These are phyloP conservation scores for Megalopta genalis DNA, from an alignment of 1,140 invertebrate genomes.

Conservation along the genomic window DNA sequence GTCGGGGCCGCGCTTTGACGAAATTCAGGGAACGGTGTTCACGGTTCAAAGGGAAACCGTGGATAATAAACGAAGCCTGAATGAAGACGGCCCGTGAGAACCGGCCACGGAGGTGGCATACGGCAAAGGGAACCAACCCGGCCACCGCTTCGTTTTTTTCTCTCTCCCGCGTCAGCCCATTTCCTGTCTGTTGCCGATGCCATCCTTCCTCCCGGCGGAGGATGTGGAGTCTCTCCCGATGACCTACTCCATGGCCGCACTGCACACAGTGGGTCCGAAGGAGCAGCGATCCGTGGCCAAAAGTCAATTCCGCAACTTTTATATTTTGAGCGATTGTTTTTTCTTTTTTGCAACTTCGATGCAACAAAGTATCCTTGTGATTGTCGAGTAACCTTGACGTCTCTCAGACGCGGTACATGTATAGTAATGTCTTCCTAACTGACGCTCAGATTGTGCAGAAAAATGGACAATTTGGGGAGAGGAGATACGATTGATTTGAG, in stretches of 20 bases:
- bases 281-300: too few species aligned
- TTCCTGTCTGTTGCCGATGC: slow-evolving; percentile 52
- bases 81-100: slow-evolving; percentile 32
- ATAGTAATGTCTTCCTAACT: too few species aligned
- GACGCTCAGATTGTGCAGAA: too few species aligned
- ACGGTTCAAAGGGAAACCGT: slow-evolving; percentile 31
- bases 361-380: too few species aligned
- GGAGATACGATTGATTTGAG: too few species aligned
- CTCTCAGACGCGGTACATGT: too few species aligned
- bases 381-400: too few species aligned
- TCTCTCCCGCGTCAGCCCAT: slow-evolving; percentile 28
- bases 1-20: slow-evolving; percentile 23
- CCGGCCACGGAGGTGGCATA: slow-evolving; percentile 4
- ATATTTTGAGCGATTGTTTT: too few species aligned
- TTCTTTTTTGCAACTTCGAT: too few species aligned
- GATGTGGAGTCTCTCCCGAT: slow-evolving; percentile 25
- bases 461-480: too few species aligned
- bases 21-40: slow-evolving; percentile 30
- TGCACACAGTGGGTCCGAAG: too few species aligned
- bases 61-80: slow-evolving; percentile 38
- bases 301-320: too few species aligned
- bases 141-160: background rate
- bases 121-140: slow-evolving; percentile 16
- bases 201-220: slow-evolving; percentile 1
- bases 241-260: slow-evolving; percentile 13